Percentiles rank a stretch among this genome's conserved stretches.
Evolutionary conservation across 2,888 invertebrate genomes (phyloP).

Genomic region (Clunio marinus): DNA sequence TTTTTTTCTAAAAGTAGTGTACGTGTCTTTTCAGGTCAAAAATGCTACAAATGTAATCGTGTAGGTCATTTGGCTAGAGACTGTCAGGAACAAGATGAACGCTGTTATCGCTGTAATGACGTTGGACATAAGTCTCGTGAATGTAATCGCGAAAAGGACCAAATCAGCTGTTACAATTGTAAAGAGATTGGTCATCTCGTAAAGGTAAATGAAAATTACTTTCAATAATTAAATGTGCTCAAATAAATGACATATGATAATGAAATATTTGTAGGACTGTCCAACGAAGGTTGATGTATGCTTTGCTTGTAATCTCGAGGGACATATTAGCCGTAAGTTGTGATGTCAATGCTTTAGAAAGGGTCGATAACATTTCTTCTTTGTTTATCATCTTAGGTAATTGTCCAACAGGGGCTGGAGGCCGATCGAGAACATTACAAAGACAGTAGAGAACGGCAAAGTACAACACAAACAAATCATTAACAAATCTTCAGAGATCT

Average conservation of each 20-base stretch:
- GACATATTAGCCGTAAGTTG: conserved; percentile 34
- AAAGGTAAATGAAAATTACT: no score
- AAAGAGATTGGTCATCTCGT: conserved; percentile 70
- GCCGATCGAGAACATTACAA: conserved; percentile 4
- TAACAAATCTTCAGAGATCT: conserved; percentile 35
- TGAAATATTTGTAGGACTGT: no score
- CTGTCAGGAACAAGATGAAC: conserved; percentile 89
- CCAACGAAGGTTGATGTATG: conserved; percentile 36
- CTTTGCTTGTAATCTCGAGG: conserved; percentile 34
- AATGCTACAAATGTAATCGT: conserved; percentile 95
- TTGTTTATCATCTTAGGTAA: conserved; percentile 19
- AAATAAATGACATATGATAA: no score
- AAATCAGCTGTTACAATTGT: conserved; percentile 72
- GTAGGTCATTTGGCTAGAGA: conserved; percentile 89
- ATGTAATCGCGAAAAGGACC: conserved; percentile 52
- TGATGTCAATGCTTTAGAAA: neutral
- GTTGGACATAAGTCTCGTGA: conserved; percentile 92
- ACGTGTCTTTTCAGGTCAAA: conserved; percentile 56
- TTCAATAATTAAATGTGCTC: no score
- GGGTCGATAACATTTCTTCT: neutral
- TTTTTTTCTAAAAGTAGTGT: neutral
- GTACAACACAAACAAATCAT: conserved; percentile 36
- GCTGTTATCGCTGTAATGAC: conserved; percentile 68
- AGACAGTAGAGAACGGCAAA: conserved; percentile 25
- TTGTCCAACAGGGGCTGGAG: conserved; percentile 17